A percentile compares a stretch with the other conserved stretches of the same genome.
Conservation (phyloP, 2,113 vertebrate species). For the Plecturocebus donacophilus region DNA sequence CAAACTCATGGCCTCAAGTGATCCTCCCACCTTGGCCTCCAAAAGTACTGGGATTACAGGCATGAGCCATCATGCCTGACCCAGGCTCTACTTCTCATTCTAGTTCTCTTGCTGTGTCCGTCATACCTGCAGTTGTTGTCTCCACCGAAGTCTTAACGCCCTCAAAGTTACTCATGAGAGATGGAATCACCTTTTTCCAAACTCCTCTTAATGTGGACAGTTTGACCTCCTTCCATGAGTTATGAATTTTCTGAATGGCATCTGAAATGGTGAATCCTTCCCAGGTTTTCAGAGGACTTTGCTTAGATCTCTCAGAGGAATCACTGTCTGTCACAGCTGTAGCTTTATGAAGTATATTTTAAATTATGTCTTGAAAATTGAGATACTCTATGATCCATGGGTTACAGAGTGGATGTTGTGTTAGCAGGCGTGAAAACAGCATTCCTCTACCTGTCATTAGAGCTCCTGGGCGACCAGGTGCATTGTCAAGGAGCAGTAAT, state of each 20-base stretch:
- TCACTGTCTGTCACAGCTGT: background rate
- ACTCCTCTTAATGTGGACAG: background rate
- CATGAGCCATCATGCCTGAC: background rate
- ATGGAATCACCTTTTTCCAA: background rate
- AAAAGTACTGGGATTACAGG: background rate
- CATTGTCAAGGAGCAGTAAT: background rate
- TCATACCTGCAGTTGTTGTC: background rate
- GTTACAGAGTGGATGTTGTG: background rate
- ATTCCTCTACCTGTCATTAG: background rate
- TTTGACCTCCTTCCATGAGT: background rate
- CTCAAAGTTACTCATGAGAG: background rate
- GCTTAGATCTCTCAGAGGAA: background rate
- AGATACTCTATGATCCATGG: background rate
- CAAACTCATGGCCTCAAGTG: background rate
- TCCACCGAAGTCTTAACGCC: background rate
- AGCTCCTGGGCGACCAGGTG: background rate
- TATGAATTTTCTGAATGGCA: background rate
- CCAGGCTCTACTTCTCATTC: background rate
- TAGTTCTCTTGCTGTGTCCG: background rate
- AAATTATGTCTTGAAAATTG: background rate
- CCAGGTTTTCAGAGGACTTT: background rate
- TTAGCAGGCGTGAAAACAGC: background rate
- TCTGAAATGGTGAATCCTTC: background rate
- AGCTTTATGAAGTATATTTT: background rate
- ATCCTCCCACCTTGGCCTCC: background rate